phyloP scores from a whole-genome alignment of 2,888 invertebrate species.

The Keiferia lycopersicella region DNA sequence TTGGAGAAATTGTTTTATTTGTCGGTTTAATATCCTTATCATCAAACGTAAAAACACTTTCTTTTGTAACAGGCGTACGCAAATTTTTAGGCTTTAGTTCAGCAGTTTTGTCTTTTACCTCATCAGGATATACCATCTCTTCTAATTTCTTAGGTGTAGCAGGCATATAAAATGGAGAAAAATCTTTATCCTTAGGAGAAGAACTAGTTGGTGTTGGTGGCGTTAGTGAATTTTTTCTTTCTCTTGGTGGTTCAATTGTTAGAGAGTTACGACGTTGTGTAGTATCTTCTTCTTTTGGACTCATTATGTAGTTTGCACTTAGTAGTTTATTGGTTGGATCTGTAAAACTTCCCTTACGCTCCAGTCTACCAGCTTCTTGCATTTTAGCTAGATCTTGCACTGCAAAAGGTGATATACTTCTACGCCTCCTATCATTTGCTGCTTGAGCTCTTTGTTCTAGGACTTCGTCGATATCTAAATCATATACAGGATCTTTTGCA shows the following conservation, averaged over 20 bases:
- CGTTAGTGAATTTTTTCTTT: constrained; percentile 51
- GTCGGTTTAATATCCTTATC: constrained; percentile 40
- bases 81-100: constrained; percentile 45
- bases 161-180: constrained; percentile 53
- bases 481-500: constrained; percentile 72
- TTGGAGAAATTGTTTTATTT: constrained; percentile 45
- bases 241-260: constrained; percentile 55
- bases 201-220: constrained; percentile 53
- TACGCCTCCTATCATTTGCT: constrained; percentile 69
- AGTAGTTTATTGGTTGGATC: constrained; percentile 75
- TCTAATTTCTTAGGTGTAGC: constrained; percentile 65
- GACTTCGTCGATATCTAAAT: constrained; percentile 70
- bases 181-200: constrained; percentile 62
- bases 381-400: constrained; percentile 60
- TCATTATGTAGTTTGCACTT: constrained; percentile 67
- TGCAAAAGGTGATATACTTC: constrained; percentile 79
- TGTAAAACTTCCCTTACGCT: constrained; percentile 75
- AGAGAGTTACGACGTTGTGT: constrained; percentile 58
- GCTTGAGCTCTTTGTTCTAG: constrained; percentile 70
- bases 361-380: constrained; percentile 49
- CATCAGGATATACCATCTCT: constrained; percentile 61
- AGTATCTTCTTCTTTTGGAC: constrained; percentile 66
- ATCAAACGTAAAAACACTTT: constrained; percentile 59
- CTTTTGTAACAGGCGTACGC: constrained; percentile 56
- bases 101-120: constrained; percentile 42